Conservation (phyloP, 2,888 invertebrate genomes). For the Salticus scenicus region DNA sequence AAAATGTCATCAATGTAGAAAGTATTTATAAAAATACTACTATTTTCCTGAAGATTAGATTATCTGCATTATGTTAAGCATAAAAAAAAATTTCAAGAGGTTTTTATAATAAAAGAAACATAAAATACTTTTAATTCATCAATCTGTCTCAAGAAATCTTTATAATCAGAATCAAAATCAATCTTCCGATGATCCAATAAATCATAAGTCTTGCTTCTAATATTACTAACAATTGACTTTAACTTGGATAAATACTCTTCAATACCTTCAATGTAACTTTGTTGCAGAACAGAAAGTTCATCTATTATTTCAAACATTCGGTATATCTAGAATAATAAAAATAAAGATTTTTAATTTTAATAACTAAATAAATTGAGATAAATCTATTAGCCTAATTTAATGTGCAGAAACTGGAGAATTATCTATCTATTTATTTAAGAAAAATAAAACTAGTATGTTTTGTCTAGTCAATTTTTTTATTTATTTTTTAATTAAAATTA, state of each 20-base stretch:
- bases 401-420: background rate
- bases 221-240: constrained; percentile 81
- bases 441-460: too few relatives aligned
- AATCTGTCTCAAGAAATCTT: constrained; percentile 82
- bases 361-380: background rate
- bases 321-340: constrained; percentile 80
- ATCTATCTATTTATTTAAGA: too few relatives aligned
- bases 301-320: constrained; percentile 84
- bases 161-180: constrained; percentile 86
- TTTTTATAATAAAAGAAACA: too few relatives aligned
- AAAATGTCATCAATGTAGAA: too few relatives aligned
- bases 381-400: background rate
- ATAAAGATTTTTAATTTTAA: background rate
- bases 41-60: too few relatives aligned
- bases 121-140: constrained; percentile 82
- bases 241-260: constrained; percentile 84
- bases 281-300: constrained; percentile 84
- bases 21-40: too few relatives aligned
- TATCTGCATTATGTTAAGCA: too few relatives aligned
- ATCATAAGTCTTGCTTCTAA: constrained; percentile 85
- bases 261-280: constrained; percentile 87
- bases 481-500: too few relatives aligned
- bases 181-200: constrained; percentile 85
- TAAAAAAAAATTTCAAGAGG: too few relatives aligned
- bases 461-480: too few relatives aligned